Base-by-base conservation (phyloP, 2,797 vertebrate species). In the Mus caroli region DNA sequence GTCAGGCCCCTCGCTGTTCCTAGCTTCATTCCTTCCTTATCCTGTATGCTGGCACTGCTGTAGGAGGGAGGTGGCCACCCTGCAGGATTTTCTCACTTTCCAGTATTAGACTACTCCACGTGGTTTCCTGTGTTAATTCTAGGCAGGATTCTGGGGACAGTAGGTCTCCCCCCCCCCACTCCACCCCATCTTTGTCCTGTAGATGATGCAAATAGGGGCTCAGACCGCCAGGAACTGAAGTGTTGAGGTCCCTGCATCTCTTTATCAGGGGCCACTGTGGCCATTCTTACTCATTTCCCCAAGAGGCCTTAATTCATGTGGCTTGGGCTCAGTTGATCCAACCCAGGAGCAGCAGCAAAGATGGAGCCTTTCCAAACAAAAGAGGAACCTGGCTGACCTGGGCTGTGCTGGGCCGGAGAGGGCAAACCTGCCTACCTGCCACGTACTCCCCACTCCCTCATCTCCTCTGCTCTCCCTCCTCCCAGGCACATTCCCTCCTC, bases 61-160 rank as follows among this genome's bases (percentile, higher is more conserved):
- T 64, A 43, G 73, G 34, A 19, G 71, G 75, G 75, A 31, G 10
- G 77, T 75, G 85, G 40, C 67, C 87, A 80, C 50, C 6, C 4
- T 3, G 52, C 34, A 60, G 84, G 37, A 14, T 28, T 58, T 88
- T 69, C 11, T 89, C 28, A 1, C 6, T 40, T 40, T 28, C n/a
- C 37, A 82, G 62, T 52, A 34, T 96, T 82, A 77, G 86, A 90
- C 87, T 93, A 83, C 89, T 83, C 77, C 34, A 71, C 2, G 43
- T 77, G 31, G 77, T 88, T 79, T 97, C 92, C 60, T 50, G 60
- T n/a, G 78, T 64, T 90, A 9, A 4, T 28, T 94, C 78, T 92
- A 88, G 93, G 79, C 93, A 92, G 86, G 22, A 54, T 58, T 75
- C 92, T 0, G 13, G 3, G 77, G 84, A 58, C 56, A 69, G 24